Base-by-base conservation (phyloP, 2,797 vertebrate species). In the Ctenopoma kingsleyae region DNA sequence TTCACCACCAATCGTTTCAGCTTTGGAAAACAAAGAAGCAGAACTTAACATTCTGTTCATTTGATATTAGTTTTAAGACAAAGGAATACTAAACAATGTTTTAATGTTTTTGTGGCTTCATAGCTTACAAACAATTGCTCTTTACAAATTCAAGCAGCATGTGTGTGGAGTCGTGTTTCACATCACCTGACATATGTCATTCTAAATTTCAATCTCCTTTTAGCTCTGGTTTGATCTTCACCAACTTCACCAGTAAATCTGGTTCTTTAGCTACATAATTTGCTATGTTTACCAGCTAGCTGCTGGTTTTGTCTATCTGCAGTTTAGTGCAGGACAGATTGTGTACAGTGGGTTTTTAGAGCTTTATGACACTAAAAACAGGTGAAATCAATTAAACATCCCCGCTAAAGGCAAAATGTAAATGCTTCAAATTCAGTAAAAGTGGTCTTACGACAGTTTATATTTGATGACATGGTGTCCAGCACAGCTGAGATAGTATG, bases 1-100 rank as follows among this genome's bases (percentile, higher is more conserved):
- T 96, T 98, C 58, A 40, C 95, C 82, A 99, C 96, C n/a, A 98
- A 94, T n/a, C 93, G 94, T 85, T 99, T 99, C 67, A 99, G 91
- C 98, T 99, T 6, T 76, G 16, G 61, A 76, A 22, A 36, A 67
- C 19, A 52, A 74, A 52, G 20, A 74, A 30, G 71, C 4, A 73
- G 35, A 66, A 54, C 48, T 32, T 1, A 40, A 44, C 5, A 36
- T 56, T n/a, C 69, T 1, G 2, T 23, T 69, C 13, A 60, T 1
- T n/a, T 43, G 1, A 20, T 35, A 13, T n/a, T 11, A 8, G 3
- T 52, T 36, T 48, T 10, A 41, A 20, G 20, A 30, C 13, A 11
- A 15, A 10, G 2, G 17, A 59, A 36, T 9, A 16, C 15, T 36
- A 8, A 55, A 51, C 8, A 25, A 15, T 8, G 32, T 3, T 30